Evolutionary conservation across 2,888 invertebrate species (phyloP).

Genomic region (Dicyrtoma fusca): DNA sequence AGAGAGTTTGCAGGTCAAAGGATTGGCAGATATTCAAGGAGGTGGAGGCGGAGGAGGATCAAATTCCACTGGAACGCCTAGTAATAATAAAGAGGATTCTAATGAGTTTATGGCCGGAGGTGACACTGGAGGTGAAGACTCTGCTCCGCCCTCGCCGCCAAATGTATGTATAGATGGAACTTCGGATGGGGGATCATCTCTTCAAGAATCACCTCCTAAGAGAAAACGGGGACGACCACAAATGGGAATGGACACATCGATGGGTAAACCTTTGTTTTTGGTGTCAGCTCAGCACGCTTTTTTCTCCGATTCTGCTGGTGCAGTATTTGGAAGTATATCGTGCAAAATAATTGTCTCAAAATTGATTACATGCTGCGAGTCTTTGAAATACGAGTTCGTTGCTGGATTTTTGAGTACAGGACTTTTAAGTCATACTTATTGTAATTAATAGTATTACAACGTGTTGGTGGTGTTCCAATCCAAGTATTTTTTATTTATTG

Average conservation of each 20-base stretch:
- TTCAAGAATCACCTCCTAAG: slow-evolving; percentile 62
- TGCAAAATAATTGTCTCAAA: slow-evolving; percentile 15
- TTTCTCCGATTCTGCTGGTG: slow-evolving; percentile 22
- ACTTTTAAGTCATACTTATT: too few relatives aligned
- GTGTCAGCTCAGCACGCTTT: neutral
- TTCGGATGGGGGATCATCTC: slow-evolving; percentile 57
- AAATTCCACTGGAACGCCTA: slow-evolving; percentile 58
- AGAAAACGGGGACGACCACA: slow-evolving; percentile 71
- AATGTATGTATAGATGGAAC: slow-evolving; percentile 53
- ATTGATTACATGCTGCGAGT: neutral
- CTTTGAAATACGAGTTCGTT: neutral
- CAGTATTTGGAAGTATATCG: slow-evolving; percentile 22
- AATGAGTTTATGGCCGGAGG: slow-evolving; percentile 51
- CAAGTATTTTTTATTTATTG: too few relatives aligned
- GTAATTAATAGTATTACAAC: too few relatives aligned
- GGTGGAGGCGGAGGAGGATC: slow-evolving; percentile 63
- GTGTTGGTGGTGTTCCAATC: too few relatives aligned
- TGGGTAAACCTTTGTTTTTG: slow-evolving; percentile 36
- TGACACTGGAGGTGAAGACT: slow-evolving; percentile 46
- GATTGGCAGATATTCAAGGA: slow-evolving; percentile 87
- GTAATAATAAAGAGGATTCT: slow-evolving; percentile 54
- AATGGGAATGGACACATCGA: slow-evolving; percentile 58
- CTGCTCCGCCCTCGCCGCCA: slow-evolving; percentile 55
- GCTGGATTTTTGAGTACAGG: too few relatives aligned
- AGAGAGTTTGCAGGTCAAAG: slow-evolving; percentile 88